Base-by-base conservation (phyloP, 2,888 invertebrate genomes). In the Agrotis puta region DNA sequence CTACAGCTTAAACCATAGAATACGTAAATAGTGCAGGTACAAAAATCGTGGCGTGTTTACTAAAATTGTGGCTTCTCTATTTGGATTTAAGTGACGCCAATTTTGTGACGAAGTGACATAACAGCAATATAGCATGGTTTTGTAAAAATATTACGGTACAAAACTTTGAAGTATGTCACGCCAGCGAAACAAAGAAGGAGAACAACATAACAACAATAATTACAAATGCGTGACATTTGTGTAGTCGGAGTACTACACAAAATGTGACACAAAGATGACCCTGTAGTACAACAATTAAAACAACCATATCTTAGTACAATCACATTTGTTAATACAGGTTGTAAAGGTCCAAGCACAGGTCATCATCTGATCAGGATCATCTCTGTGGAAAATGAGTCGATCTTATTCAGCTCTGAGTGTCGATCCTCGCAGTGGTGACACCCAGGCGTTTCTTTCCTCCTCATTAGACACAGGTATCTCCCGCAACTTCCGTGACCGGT, bases 1-100 rank as follows among this genome's bases (percentile, higher is more conserved):
- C 56, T 57, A 66, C 43, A 56, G 48, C 22, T 66, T 9, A 53
- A 53, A 71, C 56, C 14, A 48, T n/a, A 53, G 39, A 56, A 54
- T 57, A 51, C 20, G 56, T 47, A 56, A 74, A 45, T 65, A 56
- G 53, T 65, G 48, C 56, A 54, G 13, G 16, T 57, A 69, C n/a
- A 45, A 43, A 27, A 50, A 43, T 50, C 72, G 43, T 24, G 24
- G 14, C 11, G 48, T 74, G 20, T 64, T 64, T 24, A 64, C 20
- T 47, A 5, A 53, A 53, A 20, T 39, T 24, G 13, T 56, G n/a
- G 16, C 1, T 43, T 76, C 22, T 43, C 43, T 33, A n/a, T 75
- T n/a, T 33, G n/a, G 3, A 13, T 64, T 57, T 77, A 47, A 43
- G 24, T 45, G 20, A 69, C 45, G 48, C 51, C 1, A 7, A 33